These are phyloP conservation scores for Polydrusus tereticollis DNA, from an alignment of 2,888 invertebrate genomes.

Conservation along the genomic window DNA sequence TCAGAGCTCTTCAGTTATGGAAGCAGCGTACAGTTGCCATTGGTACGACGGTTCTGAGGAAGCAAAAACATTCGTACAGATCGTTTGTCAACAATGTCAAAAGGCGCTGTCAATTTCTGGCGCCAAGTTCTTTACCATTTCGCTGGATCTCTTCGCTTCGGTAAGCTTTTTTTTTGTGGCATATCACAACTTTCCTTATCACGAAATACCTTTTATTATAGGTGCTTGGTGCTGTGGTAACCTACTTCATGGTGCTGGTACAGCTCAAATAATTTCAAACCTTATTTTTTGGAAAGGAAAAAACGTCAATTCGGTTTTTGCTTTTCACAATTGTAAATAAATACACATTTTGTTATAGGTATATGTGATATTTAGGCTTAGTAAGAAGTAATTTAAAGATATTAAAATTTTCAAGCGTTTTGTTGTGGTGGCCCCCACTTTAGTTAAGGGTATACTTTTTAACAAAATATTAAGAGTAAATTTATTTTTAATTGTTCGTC, in stretches of 20 bases:
- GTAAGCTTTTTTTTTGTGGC: conserved; percentile 75
- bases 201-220: conserved; percentile 66
- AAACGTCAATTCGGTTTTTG: background rate
- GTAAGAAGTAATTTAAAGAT: too few species aligned
- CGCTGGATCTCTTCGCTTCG: conserved; percentile 88
- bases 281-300: background rate
- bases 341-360: background rate
- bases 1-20: conserved; percentile 92
- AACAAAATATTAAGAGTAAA: too few species aligned
- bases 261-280: conserved; percentile 77
- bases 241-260: conserved; percentile 93
- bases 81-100: conserved; percentile 91
- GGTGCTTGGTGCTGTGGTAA: conserved; percentile 90
- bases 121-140: conserved; percentile 91
- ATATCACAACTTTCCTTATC: too few species aligned
- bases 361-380: background rate
- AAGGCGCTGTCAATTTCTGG: conserved; percentile 91
- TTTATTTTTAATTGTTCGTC: too few species aligned
- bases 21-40: conserved; percentile 90
- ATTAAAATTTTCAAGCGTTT: too few species aligned
- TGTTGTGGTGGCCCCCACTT: too few species aligned
- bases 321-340: background rate
- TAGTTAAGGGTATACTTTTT: too few species aligned
- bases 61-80: conserved; percentile 91
- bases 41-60: conserved; percentile 94